Evolutionary conservation across 2,797 vertebrate species (phyloP).

Genomic region (Muscicapa striata): DNA sequence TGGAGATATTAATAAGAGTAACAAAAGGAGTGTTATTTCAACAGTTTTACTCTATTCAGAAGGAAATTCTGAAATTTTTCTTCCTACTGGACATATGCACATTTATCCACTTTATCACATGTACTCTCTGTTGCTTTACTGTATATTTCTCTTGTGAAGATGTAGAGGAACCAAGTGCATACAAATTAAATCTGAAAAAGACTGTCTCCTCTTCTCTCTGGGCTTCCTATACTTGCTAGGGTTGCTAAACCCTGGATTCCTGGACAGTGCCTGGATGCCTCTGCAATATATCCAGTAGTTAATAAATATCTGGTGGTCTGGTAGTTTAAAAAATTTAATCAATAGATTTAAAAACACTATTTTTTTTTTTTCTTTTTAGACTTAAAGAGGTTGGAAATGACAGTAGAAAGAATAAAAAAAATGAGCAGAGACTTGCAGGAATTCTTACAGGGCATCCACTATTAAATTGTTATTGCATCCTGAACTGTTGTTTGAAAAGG

Average conservation of each 20-base stretch:
- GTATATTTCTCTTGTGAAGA: neutral
- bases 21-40: neutral
- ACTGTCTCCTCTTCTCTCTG: neutral
- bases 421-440: neutral
- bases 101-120: neutral
- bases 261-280: neutral
- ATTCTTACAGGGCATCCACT: neutral
- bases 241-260: neutral
- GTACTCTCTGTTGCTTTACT: neutral
- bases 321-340: neutral
- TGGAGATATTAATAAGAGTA: neutral
- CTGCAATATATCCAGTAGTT: neutral
- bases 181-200: conserved; percentile 5
- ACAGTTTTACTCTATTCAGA: neutral
- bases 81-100: neutral
- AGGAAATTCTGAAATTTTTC: neutral
- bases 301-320: neutral
- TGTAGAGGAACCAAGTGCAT: conserved; percentile 17
- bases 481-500: neutral
- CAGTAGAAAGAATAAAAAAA: neutral
- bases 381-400: neutral
- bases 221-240: neutral
- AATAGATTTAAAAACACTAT: neutral
- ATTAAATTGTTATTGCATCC: neutral
- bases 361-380: neutral